Conservation (phyloP, 2,888 invertebrate species). For the Octonoba sinensis region DNA sequence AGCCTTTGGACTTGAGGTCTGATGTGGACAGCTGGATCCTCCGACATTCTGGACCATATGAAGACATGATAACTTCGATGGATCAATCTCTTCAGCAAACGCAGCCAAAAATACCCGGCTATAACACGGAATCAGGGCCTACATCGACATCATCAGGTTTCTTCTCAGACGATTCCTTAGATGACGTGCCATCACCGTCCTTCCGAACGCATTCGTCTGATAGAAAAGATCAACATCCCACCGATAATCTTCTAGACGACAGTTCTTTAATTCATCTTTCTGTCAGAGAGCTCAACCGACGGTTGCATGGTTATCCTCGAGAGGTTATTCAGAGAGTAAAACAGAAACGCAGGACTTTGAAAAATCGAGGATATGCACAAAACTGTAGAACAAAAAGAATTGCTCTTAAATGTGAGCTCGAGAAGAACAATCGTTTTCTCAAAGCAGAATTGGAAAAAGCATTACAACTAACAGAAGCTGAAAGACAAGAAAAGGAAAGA, state of each 20-base stretch:
- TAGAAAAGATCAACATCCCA: background rate
- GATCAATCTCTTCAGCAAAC: slow-evolving; percentile 37
- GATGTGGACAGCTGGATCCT: slow-evolving; percentile 71
- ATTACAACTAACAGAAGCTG: slow-evolving; percentile 71
- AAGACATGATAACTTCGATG: slow-evolving; percentile 47
- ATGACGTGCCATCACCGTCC: slow-evolving; percentile 27
- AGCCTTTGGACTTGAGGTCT: slow-evolving; percentile 85
- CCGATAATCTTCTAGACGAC: slow-evolving; percentile 74
- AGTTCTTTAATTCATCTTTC: slow-evolving; percentile 88
- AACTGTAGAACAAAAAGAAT: slow-evolving; percentile 94
- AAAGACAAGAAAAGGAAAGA: slow-evolving; percentile 83
- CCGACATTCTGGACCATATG: slow-evolving; percentile 59
- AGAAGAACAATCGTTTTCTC: slow-evolving; percentile 84
- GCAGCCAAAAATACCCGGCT: slow-evolving; percentile 22
- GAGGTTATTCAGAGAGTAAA: slow-evolving; percentile 91
- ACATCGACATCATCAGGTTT: slow-evolving; percentile 40
- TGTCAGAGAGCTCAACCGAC: slow-evolving; percentile 93
- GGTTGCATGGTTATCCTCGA: slow-evolving; percentile 90
- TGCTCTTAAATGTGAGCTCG: slow-evolving; percentile 89
- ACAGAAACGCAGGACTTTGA: slow-evolving; percentile 93
- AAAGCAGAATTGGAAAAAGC: slow-evolving; percentile 73
- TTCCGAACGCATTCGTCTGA: too few species aligned
- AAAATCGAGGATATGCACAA: slow-evolving; percentile 96
- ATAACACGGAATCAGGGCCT: slow-evolving; percentile 42
- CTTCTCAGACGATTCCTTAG: slow-evolving; percentile 36